Base-by-base conservation (phyloP, 1,140 invertebrate genomes). In the Bemisia tabaci region DNA sequence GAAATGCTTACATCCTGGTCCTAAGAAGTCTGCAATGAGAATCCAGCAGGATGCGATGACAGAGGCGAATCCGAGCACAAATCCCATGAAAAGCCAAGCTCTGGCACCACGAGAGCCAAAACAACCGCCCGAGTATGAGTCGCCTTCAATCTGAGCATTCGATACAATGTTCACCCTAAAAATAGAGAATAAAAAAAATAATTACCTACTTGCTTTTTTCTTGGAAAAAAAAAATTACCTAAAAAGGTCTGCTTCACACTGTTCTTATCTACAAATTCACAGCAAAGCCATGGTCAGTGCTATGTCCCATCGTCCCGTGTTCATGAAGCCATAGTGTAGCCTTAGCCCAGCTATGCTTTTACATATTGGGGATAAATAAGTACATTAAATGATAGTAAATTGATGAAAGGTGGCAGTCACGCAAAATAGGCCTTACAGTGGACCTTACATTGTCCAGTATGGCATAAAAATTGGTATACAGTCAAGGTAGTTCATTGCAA, bases 41-140 rank as follows among this genome's bases (percentile, higher is more conserved):
- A 99, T 94, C 95, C 95, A 97, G 73, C 91, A 89, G 12, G 95
- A 87, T 24, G 94, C 95, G 74, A 98, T 97, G 12, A 98, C 85
- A 1, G 94, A 87, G 0, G 92, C 91, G 80, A 99, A 99, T 65
- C 94, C 94, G 72, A 98, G 84, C 0, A 98, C 87, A 79, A 99
- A 97, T 2, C 95, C 97, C 62, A 96, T 78, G 75, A 99, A 97
- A 0, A 99, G 79, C 94, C 95, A 98, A n/a, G 93, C 83, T 67
- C 91, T 83, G 21, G 94, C 91, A 62, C 93, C 93, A 76, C 89
- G 84, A 1, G 91, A 85, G 12, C 94, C 95, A 66, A 95, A 80
- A 75, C 91, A 94, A 0, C 94, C 94, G 23, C 87, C 90, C 22
- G 88, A 87, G 75, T 92, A 95, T 1, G 84, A 81, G 75, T 95